These are phyloP conservation scores for Ceratothoa steindachneri DNA, from an alignment of 2,888 invertebrate species.

Conservation along the genomic window DNA sequence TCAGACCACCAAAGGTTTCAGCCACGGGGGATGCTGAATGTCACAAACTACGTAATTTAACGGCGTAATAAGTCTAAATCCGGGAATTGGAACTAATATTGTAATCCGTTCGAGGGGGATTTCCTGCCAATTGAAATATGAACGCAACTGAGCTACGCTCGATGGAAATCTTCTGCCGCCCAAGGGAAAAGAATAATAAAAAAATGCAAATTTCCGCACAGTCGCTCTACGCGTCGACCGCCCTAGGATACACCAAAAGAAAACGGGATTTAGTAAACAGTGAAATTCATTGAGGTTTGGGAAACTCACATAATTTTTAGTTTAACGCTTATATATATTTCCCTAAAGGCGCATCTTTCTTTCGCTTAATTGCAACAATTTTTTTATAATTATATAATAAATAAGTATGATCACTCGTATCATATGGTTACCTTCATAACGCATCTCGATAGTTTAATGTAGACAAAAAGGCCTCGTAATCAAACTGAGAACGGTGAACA, in stretches of 20 bases:
- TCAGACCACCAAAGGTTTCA: background rate
- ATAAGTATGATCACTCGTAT: no score
- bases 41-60: background rate
- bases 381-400: no score
- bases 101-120: background rate
- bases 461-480: no score
- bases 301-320: background rate
- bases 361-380: background rate
- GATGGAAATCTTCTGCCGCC: conserved; percentile 4
- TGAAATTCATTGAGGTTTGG: background rate
- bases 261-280: conserved; percentile 5
- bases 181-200: background rate
- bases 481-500: background rate
- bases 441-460: no score
- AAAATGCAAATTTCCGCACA: background rate
- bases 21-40: background rate
- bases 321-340: no score
- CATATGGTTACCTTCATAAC: no score
- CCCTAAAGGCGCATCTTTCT: background rate
- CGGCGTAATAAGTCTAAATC: background rate
- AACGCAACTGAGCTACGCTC: background rate
- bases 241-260: background rate
- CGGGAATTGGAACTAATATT: background rate
- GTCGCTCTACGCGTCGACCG: background rate
- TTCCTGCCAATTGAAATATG: background rate